phyloP scores from a whole-genome alignment of 2,797 vertebrate species.

The Oreonectes daqikongensis region DNA sequence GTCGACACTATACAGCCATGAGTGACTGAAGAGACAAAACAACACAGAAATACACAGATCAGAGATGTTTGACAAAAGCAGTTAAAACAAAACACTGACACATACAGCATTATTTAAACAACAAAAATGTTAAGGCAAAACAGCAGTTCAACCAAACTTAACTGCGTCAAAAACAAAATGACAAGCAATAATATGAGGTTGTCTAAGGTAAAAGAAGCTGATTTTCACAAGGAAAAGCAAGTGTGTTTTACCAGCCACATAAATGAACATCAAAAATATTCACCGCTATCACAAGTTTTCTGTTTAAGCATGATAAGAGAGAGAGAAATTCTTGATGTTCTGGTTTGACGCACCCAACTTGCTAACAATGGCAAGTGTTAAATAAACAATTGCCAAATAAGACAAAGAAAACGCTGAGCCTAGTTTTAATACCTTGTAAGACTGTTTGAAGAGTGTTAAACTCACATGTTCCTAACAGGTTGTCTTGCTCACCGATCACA shows the following conservation, averaged over 20 bases:
- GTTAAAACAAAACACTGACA: not conserved
- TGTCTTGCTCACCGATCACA: not conserved
- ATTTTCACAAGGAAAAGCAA: constrained; percentile 25
- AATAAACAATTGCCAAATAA: not conserved
- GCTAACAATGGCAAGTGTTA: not conserved
- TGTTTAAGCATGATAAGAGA: constrained; percentile 1
- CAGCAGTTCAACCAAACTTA: not conserved
- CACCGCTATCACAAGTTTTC: not conserved
- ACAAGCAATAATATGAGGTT: constrained; percentile 21
- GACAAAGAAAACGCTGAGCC: not conserved
- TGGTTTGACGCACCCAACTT: not conserved
- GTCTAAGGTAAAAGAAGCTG: not conserved
- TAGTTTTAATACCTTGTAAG: not conserved
- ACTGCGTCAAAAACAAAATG: not conserved
- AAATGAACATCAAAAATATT: constrained; percentile 8
- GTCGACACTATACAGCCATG: constrained; percentile 99
- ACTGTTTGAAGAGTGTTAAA: constrained; percentile 4
- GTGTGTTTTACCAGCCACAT: constrained; percentile 6
- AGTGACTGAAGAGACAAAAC: constrained; percentile 81
- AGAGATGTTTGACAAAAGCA: not conserved
- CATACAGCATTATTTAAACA: not conserved
- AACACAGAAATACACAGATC: not conserved
- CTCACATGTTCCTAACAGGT: not conserved
- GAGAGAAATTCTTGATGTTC: not conserved
- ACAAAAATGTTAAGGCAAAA: not conserved